Evolutionary conservation across 2,113 vertebrate genomes (phyloP), one percentile per base, ranked within the genome.

Genomic region (Sceloporus undulatus): DNA sequence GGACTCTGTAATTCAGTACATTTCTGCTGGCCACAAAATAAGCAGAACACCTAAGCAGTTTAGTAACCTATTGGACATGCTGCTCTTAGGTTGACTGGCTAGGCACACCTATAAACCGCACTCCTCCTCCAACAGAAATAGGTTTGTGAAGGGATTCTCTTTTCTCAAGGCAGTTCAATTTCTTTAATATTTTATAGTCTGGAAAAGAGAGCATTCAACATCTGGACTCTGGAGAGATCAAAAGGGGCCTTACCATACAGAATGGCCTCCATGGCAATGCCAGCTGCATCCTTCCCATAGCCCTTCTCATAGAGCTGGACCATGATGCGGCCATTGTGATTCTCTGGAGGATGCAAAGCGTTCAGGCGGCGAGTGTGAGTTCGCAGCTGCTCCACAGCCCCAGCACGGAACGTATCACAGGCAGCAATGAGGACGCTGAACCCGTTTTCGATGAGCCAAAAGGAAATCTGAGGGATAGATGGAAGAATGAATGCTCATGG

Each of bases 241-340:
- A 25, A 27, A 79, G 27, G 19, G 48, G 52, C 29, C 90, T 48
- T 96, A 99, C 99, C 98, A 0, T 98, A 99, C 48, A 98, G 96
- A 48, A 99, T 99, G 88, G 99, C 99, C 94, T 99, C 99, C 99
- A 99, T 99, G 87, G 99, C 99, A 0, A 99, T 99, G 76, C 99
- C 98, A 0, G 99, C 99, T 0, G 99, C 99, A 0, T 99, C 99
- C 93, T 99, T 99, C 91, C 99, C 99, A 0, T 99, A 99, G 19
- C 99, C 99, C 90, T 98, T 99, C 96, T 99, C 99, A 27, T 98
- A 99, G 85, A 99, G 96, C 96, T 99, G 98, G 92, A 99, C 98
- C 89, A 98, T 97, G 0, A 96, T 95, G 10, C 91, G 96, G 4
- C 98, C 98, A 0, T 95, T 94, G 0, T 98, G 97, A 42, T 95